phyloP scores from a whole-genome alignment of 2,113 vertebrate species.

The Coracopsis vasa region DNA sequence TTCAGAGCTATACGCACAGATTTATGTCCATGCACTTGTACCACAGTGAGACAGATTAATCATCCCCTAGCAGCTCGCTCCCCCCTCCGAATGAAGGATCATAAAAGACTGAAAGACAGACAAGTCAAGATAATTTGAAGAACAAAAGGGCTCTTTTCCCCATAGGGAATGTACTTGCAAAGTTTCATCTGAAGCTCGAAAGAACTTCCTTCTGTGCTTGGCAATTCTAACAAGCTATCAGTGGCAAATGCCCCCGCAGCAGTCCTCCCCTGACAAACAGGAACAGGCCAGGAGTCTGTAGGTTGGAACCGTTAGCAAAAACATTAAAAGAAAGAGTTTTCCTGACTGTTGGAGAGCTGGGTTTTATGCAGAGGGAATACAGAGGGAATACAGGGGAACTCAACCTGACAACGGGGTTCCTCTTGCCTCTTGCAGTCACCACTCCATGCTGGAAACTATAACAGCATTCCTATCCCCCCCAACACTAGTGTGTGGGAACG shows the following conservation, averaged over 20 bases:
- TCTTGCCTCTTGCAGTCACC: not conserved
- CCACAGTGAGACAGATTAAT: not conserved
- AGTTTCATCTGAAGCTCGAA: not conserved
- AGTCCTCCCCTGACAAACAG: not conserved
- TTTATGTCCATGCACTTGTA: not conserved
- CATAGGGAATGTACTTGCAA: not conserved
- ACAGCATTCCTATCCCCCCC: not conserved
- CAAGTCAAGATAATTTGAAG: not conserved
- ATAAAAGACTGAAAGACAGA: not conserved
- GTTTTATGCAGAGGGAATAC: not conserved
- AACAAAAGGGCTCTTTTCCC: not conserved
- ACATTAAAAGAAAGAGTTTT: not conserved
- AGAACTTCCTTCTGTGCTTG: not conserved
- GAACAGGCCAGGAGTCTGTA: not conserved
- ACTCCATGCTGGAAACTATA: not conserved
- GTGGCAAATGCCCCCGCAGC: not conserved
- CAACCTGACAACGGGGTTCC: not conserved
- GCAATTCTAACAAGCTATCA: not conserved
- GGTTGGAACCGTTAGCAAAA: not conserved
- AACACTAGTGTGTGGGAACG: not conserved
- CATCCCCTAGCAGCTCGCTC: not conserved
- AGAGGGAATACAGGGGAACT: not conserved
- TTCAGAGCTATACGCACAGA: not conserved
- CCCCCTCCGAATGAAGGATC: not conserved
- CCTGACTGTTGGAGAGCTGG: not conserved